Percentiles rank a stretch among this genome's conserved stretches.
Evolutionary conservation across 2,888 invertebrate genomes (phyloP).

Genomic region (Gibbula magus): DNA sequence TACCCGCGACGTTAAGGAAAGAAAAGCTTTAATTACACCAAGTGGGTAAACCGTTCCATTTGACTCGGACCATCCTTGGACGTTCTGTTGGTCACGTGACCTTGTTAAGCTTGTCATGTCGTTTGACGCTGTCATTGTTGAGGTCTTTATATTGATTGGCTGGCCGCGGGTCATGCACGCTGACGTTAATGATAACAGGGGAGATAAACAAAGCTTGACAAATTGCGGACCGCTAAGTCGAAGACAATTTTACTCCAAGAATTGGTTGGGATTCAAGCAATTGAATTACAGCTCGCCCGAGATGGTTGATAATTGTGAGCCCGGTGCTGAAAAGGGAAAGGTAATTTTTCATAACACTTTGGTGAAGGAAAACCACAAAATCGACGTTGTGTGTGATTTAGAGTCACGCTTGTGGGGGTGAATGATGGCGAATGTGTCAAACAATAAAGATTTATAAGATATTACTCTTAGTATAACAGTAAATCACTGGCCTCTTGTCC

Average conservation of each 20-base stretch:
- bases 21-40: conserved; percentile 3
- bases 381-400: background rate
- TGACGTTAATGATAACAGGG: conserved; percentile 12
- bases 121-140: conserved; percentile 1
- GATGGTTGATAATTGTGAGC: background rate
- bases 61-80: background rate
- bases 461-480: too few relatives aligned
- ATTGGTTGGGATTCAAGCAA: background rate
- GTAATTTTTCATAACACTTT: conserved; percentile 6
- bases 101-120: conserved; percentile 15
- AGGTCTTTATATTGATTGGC: background rate
- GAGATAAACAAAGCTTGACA: conserved; percentile 15
- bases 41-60: background rate
- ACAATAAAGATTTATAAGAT: too few relatives aligned
- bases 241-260: conserved; percentile 8
- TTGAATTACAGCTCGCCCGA: background rate
- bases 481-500: too few relatives aligned
- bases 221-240: background rate
- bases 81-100: background rate
- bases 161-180: conserved; percentile 1
- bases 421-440: too few relatives aligned
- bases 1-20: background rate
- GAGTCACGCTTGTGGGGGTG: too few relatives aligned
- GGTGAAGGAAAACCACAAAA: background rate
- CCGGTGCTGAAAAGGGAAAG: background rate